Base-by-base conservation (phyloP, 2,797 vertebrate genomes). In the Arctocebus calabarensis region DNA sequence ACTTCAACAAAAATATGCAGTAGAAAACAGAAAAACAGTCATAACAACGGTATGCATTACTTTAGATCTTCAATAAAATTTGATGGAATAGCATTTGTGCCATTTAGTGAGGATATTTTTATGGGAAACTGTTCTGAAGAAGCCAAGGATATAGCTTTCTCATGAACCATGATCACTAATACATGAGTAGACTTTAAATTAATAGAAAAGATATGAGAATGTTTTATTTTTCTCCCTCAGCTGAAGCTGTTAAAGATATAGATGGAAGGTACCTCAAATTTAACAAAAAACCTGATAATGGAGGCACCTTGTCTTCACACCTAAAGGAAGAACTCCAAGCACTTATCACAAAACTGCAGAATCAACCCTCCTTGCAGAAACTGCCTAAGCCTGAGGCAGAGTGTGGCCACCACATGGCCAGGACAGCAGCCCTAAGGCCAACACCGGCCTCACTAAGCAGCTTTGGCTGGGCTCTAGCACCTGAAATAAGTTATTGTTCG, bases 1-100 rank as follows among this genome's bases (percentile, higher is more conserved):
- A 73, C 57, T 93, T 78, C n/a, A 94, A 45, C 34, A 94, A 90
- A 87, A 94, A 64, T 17, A 88, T 11, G 6, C 3, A 66, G 52
- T 1, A 71, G 10, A 74, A 81, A 73, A 70, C n/a, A 27, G 13
- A 78, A 93, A 89, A 93, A 61, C 3, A 48, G 75, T 82, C 29
- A 37, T 57, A 70, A 89, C 48, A 78, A 57, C 22, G 6, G 48
- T 57, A 62, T 3, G 0, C 57, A 34, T 83, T 61, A 43, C 16
- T 70, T 2, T 2, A 62, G 12, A 34, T 62, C 13, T 62, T 78
- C 64, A 82, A 78, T 79, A 86, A 90, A 90, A 94, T 55, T 74
- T 62, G 20, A 55, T 3, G 7, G 62, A 48, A 71, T 29, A 61
- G 4, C 43, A 88, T 82, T 55, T 92, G 64, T 64, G 40, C 16